A percentile compares a stretch with the other conserved stretches of the same genome.
Evolutionary conservation across 2,797 vertebrate genomes (phyloP).

Genomic region (Brachyrhaphis roseni): DNA sequence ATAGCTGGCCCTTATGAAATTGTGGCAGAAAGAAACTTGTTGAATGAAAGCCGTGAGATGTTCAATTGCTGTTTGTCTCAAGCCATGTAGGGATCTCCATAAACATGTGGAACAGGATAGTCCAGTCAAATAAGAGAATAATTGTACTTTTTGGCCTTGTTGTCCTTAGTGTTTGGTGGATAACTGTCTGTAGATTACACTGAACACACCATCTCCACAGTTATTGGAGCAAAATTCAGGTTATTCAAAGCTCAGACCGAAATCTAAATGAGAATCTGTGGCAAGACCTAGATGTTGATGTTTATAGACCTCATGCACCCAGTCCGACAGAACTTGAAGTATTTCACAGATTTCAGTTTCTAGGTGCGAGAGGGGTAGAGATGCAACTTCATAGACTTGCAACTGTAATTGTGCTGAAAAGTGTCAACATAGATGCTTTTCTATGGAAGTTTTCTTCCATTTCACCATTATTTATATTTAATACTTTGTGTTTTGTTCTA

Average conservation of each 20-base stretch:
- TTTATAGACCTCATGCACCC: not conserved
- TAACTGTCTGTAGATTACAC: not conserved
- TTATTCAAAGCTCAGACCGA: not conserved
- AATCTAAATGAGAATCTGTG: not conserved
- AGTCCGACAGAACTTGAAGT: not conserved
- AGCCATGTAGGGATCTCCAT: not conserved
- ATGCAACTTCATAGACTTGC: not conserved
- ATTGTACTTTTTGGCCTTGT: not conserved
- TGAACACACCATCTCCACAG: not conserved
- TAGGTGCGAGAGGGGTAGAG: not conserved
- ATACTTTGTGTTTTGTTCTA: not conserved
- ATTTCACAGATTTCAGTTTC: not conserved
- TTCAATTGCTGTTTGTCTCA: not conserved
- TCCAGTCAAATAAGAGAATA: not conserved
- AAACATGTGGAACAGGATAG: not conserved
- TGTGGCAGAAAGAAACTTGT: not conserved
- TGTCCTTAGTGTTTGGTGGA: not conserved
- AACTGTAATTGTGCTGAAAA: not conserved
- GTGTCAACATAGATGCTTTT: not conserved
- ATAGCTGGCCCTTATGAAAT: not conserved
- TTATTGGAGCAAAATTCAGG: not conserved
- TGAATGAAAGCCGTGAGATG: not conserved
- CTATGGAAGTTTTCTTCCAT: not conserved
- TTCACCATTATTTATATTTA: not conserved
- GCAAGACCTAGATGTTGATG: not conserved